Base-by-base conservation (phyloP, 2,113 vertebrate species). In the Daubentonia madagascariensis region DNA sequence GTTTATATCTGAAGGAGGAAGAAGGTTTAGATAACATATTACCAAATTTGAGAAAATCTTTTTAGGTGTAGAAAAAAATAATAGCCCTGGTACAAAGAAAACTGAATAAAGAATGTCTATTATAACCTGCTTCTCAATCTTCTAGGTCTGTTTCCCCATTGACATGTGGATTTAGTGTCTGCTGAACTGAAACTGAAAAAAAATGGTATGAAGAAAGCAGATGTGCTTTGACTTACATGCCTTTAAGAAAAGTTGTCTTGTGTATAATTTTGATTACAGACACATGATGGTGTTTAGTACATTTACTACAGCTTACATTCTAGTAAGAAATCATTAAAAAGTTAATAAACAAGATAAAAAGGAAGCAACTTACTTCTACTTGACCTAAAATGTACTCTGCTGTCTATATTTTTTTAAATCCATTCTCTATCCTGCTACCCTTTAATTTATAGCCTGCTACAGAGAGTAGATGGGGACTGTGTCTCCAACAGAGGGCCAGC, bases 231-330 rank as follows among this genome's bases (percentile, higher is more conserved):
- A 67, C 84, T 73, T 57, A 86, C 25, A 40, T 17, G 22, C n/a
- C 22, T 70, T 11, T 73, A 48, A 18, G 52, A 87, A 50, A 95
- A 80, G 40, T 48, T 50, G 63, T 59, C 78, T 72, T 67, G 37
- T 57, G n/a, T 91, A 20, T 61, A 68, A 80, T 92, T 95, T 95
- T 96, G 30, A 96, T 92, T 96, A 96, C 84, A 96, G 40, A 91
- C 43, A 45, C 43, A 28, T 2, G 50, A n/a, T 43, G 22, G 11
- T 45, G 0, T 67, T 87, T 89, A 78, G 52, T 50, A 7, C 22
- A 37, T 52, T 88, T 32, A 54, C 48, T 67, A 50, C 17, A 73
- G 37, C n/a, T 72, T 89, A 61, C 10, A 72, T 78, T 86, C n/a
- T 40, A 70, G 40, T 28, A 18, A 65, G 37, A 91, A 70, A 2